Conservation (phyloP, 2,888 invertebrate genomes). For the Linnaemya tessellans region DNA sequence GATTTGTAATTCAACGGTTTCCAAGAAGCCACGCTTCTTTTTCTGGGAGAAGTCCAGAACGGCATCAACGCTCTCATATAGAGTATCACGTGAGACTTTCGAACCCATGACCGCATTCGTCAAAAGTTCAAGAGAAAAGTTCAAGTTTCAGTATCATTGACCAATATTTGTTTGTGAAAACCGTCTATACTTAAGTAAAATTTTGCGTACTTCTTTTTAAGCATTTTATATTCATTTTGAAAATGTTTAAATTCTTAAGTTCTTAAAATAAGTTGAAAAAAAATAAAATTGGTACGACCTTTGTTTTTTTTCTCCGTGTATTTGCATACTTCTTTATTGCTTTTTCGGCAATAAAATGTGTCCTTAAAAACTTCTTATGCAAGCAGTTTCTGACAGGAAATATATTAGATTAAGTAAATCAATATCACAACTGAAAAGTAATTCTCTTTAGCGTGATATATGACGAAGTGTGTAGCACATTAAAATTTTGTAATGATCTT, state of each 20-base stretch:
- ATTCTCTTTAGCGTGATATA: not conserved
- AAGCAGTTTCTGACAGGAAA: not conserved
- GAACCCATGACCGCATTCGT: slow-evolving; percentile 85
- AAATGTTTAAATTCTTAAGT: no score
- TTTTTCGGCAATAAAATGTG: not conserved
- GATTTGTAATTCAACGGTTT: slow-evolving; percentile 99
- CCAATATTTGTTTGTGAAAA: no score
- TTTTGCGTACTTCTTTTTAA: no score
- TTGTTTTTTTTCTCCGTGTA: no score
- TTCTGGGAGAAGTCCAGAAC: slow-evolving; percentile 90
- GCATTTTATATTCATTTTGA: no score
- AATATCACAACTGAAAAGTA: not conserved
- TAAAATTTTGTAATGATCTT: no score
- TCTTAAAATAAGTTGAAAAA: no score
- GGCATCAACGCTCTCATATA: slow-evolving; percentile 96
- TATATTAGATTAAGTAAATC: not conserved
- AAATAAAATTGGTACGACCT: no score
- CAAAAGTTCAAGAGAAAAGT: slow-evolving; percentile 77
- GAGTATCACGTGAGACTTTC: slow-evolving; percentile 98
- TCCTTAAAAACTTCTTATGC: not conserved
- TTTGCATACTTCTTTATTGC: not conserved
- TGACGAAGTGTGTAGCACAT: not conserved
- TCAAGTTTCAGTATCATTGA: no score
- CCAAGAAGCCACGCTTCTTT: slow-evolving; percentile 97
- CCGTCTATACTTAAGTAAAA: no score